phyloP scores from a whole-genome alignment of 2,888 invertebrate species.

The Andrena trimmerana region DNA sequence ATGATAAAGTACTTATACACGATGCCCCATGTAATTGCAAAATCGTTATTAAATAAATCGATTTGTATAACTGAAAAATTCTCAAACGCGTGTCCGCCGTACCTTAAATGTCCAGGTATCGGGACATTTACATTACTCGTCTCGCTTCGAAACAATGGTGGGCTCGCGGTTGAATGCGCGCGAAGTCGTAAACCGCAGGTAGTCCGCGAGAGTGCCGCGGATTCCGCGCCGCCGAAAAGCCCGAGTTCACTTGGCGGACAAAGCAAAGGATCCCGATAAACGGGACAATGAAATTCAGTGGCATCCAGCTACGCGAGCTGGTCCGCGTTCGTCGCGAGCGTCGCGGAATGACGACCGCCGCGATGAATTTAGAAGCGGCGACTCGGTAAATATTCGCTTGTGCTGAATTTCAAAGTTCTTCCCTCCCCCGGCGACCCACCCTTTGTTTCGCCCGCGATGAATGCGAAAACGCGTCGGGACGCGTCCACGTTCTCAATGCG shows the following conservation, averaged over 20 bases:
- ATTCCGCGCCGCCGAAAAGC: conserved; percentile 37
- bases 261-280: conserved; percentile 29
- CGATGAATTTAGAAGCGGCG: conserved; percentile 42
- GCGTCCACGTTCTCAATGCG: not conserved
- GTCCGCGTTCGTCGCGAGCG: not conserved
- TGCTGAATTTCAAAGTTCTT: conserved; percentile 23
- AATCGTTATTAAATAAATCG: too few species aligned
- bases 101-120: too few species aligned
- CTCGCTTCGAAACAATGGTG: conserved; percentile 24
- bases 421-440: too few species aligned
- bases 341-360: not conserved
- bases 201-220: conserved; percentile 17
- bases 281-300: conserved; percentile 57
- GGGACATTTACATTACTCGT: not conserved
- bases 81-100: too few species aligned
- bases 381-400: conserved; percentile 60
- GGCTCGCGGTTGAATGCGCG: conserved; percentile 17
- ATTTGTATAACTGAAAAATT: too few species aligned
- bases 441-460: not conserved
- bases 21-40: too few species aligned
- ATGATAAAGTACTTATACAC: too few species aligned
- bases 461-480: not conserved
- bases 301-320: not conserved
- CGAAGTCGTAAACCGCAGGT: conserved; percentile 11
- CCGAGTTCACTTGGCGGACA: conserved; percentile 30